A percentile compares a stretch with the other conserved stretches of the same genome.
phyloP scores from a whole-genome alignment of 2,888 invertebrate genomes.

The Chaitophorus viminalis region DNA sequence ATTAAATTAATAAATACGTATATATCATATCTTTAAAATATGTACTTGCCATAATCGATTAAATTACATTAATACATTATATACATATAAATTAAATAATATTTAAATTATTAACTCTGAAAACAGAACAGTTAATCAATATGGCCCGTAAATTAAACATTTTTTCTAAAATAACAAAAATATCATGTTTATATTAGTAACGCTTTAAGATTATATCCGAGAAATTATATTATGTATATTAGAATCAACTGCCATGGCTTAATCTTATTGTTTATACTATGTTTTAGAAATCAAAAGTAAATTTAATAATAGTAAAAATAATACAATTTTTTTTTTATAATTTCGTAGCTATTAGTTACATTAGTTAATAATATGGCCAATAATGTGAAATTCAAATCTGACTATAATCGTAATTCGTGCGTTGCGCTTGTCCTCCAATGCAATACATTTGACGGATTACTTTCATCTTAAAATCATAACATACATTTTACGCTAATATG shows the following conservation, averaged over 20 bases:
- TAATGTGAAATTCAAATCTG: slow-evolving; percentile 26
- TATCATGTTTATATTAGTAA: slow-evolving; percentile 37
- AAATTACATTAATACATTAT: too few species aligned
- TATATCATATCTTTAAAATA: too few species aligned
- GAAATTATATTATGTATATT: slow-evolving; percentile 10
- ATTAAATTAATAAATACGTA: too few species aligned
- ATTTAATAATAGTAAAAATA: slow-evolving; percentile 13
- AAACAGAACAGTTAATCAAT: background rate
- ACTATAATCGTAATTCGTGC: slow-evolving; percentile 39
- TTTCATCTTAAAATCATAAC: slow-evolving; percentile 34
- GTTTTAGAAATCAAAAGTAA: slow-evolving; percentile 3
- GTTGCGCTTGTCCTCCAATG: slow-evolving; percentile 4
- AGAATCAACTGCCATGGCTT: slow-evolving; percentile 7
- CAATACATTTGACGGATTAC: slow-evolving; percentile 1
- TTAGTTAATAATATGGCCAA: slow-evolving; percentile 10
- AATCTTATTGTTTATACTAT: slow-evolving; percentile 26
- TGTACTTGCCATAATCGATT: too few species aligned
- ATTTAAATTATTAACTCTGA: background rate
- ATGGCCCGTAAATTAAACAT: background rate
- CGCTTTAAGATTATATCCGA: slow-evolving; percentile 20
- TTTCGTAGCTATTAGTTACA: slow-evolving; percentile 23
- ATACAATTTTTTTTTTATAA: slow-evolving; percentile 2
- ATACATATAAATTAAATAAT: background rate
- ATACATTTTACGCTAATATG: background rate
- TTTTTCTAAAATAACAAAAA: background rate